Evolutionary conservation across 2,113 vertebrate genomes (phyloP).

Genomic region (Aptenodytes forsteri): DNA sequence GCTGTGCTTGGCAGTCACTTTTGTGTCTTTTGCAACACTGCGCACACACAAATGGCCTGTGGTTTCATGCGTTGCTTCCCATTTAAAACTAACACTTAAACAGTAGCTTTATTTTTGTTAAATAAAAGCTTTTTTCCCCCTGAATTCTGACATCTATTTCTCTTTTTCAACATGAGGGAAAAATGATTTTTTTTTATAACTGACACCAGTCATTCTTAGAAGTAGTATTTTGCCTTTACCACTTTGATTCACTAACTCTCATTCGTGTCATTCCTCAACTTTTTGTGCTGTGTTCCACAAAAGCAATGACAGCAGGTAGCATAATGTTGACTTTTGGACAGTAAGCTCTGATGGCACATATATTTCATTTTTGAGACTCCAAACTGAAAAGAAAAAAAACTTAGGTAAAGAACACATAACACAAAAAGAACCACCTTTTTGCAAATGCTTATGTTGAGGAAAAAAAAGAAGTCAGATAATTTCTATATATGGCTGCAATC

Average conservation of each 20-base stretch:
- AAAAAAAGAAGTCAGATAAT: not conserved
- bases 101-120: conserved; percentile 59
- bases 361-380: not conserved
- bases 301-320: not conserved
- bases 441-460: not conserved
- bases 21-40: conserved; percentile 42
- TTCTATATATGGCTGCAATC: not conserved
- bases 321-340: not conserved
- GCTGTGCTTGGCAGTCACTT: conserved; percentile 36
- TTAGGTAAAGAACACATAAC: not conserved
- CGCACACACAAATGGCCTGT: not conserved
- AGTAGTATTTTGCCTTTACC: not conserved
- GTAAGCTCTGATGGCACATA: not conserved
- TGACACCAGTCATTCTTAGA: not conserved
- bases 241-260: not conserved
- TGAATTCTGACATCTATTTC: not conserved
- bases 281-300: not conserved
- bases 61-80: conserved; percentile 55
- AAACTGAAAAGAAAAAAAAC: not conserved
- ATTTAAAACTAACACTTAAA: conserved; percentile 59
- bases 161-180: not conserved
- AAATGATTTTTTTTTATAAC: not conserved
- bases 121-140: not conserved
- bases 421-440: not conserved
- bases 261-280: not conserved